These are phyloP conservation scores for Sardina pilchardus DNA, from an alignment of 2,113 vertebrate genomes.

Conservation along the genomic window DNA sequence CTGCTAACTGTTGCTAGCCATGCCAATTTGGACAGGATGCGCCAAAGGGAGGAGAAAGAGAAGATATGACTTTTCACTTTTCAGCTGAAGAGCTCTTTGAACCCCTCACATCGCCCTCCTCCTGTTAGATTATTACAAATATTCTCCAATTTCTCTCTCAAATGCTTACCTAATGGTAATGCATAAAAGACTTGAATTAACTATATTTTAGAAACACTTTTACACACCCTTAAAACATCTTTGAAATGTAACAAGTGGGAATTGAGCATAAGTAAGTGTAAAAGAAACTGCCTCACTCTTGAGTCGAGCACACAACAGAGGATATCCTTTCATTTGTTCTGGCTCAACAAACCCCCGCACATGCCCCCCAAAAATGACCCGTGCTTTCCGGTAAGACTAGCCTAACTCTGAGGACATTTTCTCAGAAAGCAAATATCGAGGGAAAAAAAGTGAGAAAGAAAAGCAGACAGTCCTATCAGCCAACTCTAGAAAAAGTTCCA, in stretches of 20 bases:
- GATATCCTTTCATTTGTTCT: conserved; percentile 1
- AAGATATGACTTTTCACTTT: neutral
- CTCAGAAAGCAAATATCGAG: neutral
- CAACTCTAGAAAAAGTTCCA: neutral
- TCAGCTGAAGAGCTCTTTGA: neutral
- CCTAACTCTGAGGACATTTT: neutral
- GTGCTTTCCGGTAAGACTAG: neutral
- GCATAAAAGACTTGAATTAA: neutral
- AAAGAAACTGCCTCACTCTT: neutral
- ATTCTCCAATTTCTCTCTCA: neutral
- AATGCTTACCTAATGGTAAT: neutral
- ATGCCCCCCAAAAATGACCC: neutral
- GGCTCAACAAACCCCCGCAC: neutral
- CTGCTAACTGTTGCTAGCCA: neutral
- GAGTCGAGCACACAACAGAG: neutral
- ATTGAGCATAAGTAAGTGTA: neutral
- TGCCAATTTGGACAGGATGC: neutral
- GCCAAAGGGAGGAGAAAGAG: neutral
- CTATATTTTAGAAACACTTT: neutral
- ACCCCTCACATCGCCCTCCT: neutral
- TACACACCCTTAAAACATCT: neutral
- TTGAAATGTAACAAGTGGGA: neutral
- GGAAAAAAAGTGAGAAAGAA: neutral
- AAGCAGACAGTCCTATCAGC: neutral
- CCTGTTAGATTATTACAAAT: neutral